Evolutionary conservation across 2,888 invertebrate species (phyloP), one percentile per base, ranked within the genome.

Genomic region (Capitulum mitella): DNA sequence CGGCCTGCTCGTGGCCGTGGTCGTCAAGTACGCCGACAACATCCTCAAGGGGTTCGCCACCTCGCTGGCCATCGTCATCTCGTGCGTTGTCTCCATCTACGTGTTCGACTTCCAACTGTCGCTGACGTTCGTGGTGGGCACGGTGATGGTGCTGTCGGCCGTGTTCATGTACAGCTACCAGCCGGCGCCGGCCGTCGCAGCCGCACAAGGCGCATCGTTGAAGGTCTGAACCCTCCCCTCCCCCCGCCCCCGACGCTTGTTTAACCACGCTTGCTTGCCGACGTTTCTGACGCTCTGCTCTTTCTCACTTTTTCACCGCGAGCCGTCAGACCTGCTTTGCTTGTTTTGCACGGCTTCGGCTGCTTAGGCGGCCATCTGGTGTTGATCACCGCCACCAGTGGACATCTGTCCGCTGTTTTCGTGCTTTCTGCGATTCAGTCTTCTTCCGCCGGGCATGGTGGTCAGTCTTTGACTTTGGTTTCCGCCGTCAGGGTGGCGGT

Each of bases 1-100:
- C 0, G 99, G 99, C 8, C 89, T 99, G 3, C 91, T 98, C 79
- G 98, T 99, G 14, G 99, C 99, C 0, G 92, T 98, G 82, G 99
- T 99, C 3, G 97, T 99, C 46, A 99, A 99, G 88, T 98, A 98
- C 86, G 98, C 99, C 0, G 99, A 99, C 86, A 99, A 99, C 87
- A 99, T 99, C 84, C 88, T 99, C 12, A 99, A 89, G 77, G 80
- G 98, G 37, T 98, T 98, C 85, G 98, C 98, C 70, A 98, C 98
- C 0, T 98, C 98, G 0, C 89, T 98, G 78, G 97, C 98, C 12
- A 99, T 99, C 82, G 90, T 99, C 75, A 91, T 99, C 82, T 96
- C 98, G 0, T 98, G 97, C 84, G 87, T 98, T 78, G 95, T 92
- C 1, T 98, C 98, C 0, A 92, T 98, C 81, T 95, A 95, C 85